These are phyloP conservation scores for Percopsis omiscomaycus DNA, from an alignment of 2,797 vertebrate species.

Conservation along the genomic window DNA sequence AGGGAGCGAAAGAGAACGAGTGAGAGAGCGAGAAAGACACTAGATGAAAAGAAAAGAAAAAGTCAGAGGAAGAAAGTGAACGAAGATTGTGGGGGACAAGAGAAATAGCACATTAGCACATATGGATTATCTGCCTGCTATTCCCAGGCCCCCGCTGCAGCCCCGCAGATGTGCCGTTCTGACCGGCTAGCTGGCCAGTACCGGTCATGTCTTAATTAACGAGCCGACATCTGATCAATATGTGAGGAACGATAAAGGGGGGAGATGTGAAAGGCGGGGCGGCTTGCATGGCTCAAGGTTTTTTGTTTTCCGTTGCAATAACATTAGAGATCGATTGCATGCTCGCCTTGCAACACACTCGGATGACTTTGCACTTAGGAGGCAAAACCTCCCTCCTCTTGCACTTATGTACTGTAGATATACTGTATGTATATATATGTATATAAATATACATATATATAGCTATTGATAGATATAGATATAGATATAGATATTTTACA, in stretches of 20 bases:
- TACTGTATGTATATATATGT: background rate
- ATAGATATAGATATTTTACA: too few relatives aligned
- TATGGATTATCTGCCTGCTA: constrained; percentile 74
- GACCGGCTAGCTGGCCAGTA: constrained; percentile 58
- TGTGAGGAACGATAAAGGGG: constrained; percentile 56
- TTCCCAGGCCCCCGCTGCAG: constrained; percentile 68
- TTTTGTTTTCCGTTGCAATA: constrained; percentile 65
- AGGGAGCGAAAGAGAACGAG: background rate
- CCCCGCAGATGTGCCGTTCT: constrained; percentile 63
- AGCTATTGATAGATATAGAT: too few relatives aligned
- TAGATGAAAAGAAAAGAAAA: constrained; percentile 13
- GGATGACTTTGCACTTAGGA: constrained; percentile 16
- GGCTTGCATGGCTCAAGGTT: constrained; percentile 65
- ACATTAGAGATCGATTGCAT: constrained; percentile 64
- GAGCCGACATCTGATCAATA: constrained; percentile 73
- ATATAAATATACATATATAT: too few relatives aligned
- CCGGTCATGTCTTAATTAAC: constrained; percentile 77
- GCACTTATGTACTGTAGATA: background rate
- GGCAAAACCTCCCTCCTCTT: constrained; percentile 1
- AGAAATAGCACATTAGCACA: constrained; percentile 71
- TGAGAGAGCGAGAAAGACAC: background rate
- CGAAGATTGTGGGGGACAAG: constrained; percentile 41
- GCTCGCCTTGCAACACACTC: constrained; percentile 16
- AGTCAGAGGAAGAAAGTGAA: constrained; percentile 32
- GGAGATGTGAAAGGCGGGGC: constrained; percentile 59